phyloP scores from a whole-genome alignment of 2,113 vertebrate genomes.

The Austrofundulus limnaeus region DNA sequence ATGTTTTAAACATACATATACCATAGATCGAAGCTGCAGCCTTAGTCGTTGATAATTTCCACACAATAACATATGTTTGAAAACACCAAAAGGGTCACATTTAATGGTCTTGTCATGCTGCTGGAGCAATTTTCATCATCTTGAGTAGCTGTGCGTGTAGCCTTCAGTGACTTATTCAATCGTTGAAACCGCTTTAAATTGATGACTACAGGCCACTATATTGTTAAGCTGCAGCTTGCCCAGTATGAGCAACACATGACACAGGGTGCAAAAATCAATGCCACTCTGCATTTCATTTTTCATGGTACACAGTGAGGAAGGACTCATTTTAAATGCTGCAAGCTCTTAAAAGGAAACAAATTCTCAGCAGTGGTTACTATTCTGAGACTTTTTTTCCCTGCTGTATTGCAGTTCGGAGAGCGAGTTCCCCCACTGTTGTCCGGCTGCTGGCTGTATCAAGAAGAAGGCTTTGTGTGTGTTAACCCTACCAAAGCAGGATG shows the following conservation, averaged over 20 bases:
- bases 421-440: constrained; percentile 33
- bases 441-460: constrained; percentile 21
- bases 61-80: constrained; percentile 45
- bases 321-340: not conserved
- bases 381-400: constrained; percentile 7
- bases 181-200: constrained; percentile 67
- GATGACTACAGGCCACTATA: constrained; percentile 66
- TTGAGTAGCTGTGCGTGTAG: constrained; percentile 57
- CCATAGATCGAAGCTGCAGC: constrained; percentile 1
- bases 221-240: constrained; percentile 66
- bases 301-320: constrained; percentile 18
- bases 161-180: constrained; percentile 67
- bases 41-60: constrained; percentile 27
- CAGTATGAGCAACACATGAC: constrained; percentile 64
- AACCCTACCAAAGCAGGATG: constrained; percentile 34
- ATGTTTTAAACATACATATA: constrained; percentile 10
- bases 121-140: constrained; percentile 61
- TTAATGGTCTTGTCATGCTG: constrained; percentile 54
- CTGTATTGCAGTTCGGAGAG: constrained; percentile 22
- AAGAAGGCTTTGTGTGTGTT: constrained; percentile 26
- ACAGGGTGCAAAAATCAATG: constrained; percentile 72
- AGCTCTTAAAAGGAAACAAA: constrained; percentile 15
- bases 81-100: constrained; percentile 52
- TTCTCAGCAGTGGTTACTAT: not conserved
- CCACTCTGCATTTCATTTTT: constrained; percentile 58